A percentile compares a stretch with the other conserved stretches of the same genome.
phyloP scores from a whole-genome alignment of 2,797 vertebrate species.

The Ctenopoma multispine region DNA sequence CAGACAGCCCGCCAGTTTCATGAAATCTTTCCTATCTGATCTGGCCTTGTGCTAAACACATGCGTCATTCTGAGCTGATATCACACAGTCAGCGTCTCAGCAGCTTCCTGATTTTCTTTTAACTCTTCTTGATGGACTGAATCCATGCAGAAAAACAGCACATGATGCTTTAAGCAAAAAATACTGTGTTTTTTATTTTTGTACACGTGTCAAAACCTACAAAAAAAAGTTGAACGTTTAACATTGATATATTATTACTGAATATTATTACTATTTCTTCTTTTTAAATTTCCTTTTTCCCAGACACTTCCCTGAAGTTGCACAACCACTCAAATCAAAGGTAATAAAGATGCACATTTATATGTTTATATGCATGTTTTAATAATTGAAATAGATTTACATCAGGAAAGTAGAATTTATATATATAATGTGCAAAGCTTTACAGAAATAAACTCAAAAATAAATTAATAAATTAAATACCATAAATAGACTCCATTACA shows the following conservation, averaged over 20 bases:
- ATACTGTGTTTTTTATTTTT: not conserved
- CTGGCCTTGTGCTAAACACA: slow-evolving; percentile 74
- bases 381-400: too few species aligned
- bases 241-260: not conserved
- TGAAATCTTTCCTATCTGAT: slow-evolving; percentile 86
- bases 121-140: slow-evolving; percentile 59
- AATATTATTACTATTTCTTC: not conserved
- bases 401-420: slow-evolving; percentile 42
- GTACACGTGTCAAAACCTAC: not conserved
- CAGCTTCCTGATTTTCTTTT: slow-evolving; percentile 84
- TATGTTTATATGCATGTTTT: too few species aligned
- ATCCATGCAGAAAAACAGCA: slow-evolving; percentile 35
- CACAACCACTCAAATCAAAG: slow-evolving; percentile 12
- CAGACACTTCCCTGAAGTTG: slow-evolving; percentile 1
- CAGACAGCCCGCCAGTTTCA: slow-evolving; percentile 82
- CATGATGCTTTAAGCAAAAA: slow-evolving; percentile 18
- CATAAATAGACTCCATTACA: slow-evolving; percentile 69
- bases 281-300: not conserved
- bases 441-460: slow-evolving; percentile 64
- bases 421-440: slow-evolving; percentile 12
- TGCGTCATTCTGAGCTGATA: slow-evolving; percentile 84
- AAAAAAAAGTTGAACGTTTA: not conserved
- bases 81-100: slow-evolving; percentile 84
- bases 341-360: slow-evolving; percentile 7
- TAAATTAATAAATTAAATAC: slow-evolving; percentile 83